A percentile compares a stretch with the other conserved stretches of the same genome.
Evolutionary conservation across 2,888 invertebrate species (phyloP).

Genomic region (Tachystola acroxantha): DNA sequence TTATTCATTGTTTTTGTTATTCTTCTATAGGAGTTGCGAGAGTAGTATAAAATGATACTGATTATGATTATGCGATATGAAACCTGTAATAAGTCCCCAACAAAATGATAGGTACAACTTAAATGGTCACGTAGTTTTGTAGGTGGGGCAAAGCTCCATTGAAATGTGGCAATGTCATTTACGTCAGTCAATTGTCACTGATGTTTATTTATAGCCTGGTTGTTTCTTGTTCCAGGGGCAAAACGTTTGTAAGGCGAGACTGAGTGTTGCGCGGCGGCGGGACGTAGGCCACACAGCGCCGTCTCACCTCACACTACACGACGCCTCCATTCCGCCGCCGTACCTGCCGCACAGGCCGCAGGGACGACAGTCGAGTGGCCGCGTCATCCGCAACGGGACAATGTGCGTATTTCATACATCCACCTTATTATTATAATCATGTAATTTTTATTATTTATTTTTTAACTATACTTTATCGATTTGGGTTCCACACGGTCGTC

Average conservation of each 20-base stretch:
- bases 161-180: too few species aligned
- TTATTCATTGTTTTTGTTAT: too few species aligned
- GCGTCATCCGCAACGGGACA: constrained; percentile 35
- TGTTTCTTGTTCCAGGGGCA: constrained; percentile 78
- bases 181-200: too few species aligned
- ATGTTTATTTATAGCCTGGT: too few species aligned
- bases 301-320: background rate
- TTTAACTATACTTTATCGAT: constrained; percentile 14
- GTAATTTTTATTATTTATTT: constrained; percentile 26
- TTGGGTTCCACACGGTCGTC: constrained; percentile 39
- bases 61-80: too few species aligned
- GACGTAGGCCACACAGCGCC: constrained; percentile 30
- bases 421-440: constrained; percentile 15
- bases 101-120: too few species aligned
- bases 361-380: constrained; percentile 37
- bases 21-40: too few species aligned
- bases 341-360: constrained; percentile 6
- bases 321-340: constrained; percentile 12
- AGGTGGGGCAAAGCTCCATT: too few species aligned
- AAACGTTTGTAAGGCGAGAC: constrained; percentile 92
- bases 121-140: too few species aligned
- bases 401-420: constrained; percentile 62
- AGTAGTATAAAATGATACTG: too few species aligned
- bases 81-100: too few species aligned
- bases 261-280: constrained; percentile 78